Evolutionary conservation across 2,888 invertebrate genomes (phyloP), one percentile per base, ranked within the genome.

Genomic region (Zhengitettix transpicula): DNA sequence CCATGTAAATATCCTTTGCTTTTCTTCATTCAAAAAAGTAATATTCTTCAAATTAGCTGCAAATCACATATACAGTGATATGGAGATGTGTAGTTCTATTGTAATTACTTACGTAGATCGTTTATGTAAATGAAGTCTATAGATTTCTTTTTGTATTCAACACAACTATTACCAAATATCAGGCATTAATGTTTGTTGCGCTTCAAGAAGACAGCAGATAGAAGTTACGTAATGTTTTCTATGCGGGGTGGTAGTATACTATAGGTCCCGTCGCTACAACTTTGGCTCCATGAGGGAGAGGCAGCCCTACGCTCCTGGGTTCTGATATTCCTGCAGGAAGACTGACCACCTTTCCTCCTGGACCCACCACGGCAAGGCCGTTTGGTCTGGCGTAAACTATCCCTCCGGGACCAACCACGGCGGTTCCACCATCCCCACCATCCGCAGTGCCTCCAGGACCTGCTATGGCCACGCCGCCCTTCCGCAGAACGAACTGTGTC

Each of bases 381-480:
- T 85, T 81, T 0, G 86, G 85, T 69, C 84, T 84, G 0, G 86
- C 87, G 65, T 85, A 83, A 0, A 87, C 87, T 15, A 84, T 77
- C 0, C 87, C 87, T 51, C 86, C 85, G 0, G 88, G 87, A 0
- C 88, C 87, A 5, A 88, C 87, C 59, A 88, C 85, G 0, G 88
- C 87, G 0, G 87, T 86, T 9, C 88, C 88, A 10, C 87, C 88
- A 67, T 81, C 81, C 14, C 87, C 87, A 1, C 87, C 87, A 0
- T 87, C 87, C 0, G 88, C 88, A 12, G 87, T 83, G 44, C 87
- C 87, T n/a, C 87, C 87, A 0, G 88, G 87, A 0, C 87, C 87
- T 2, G 87, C 88, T 58, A 88, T 87, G 0, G 87, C 87, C 9
- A 88, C 86, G 15, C 88, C 87, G 3, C 88, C 88, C 69, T 81